Conservation (phyloP, 1,140 invertebrate species). For the Orius insidiosus region DNA sequence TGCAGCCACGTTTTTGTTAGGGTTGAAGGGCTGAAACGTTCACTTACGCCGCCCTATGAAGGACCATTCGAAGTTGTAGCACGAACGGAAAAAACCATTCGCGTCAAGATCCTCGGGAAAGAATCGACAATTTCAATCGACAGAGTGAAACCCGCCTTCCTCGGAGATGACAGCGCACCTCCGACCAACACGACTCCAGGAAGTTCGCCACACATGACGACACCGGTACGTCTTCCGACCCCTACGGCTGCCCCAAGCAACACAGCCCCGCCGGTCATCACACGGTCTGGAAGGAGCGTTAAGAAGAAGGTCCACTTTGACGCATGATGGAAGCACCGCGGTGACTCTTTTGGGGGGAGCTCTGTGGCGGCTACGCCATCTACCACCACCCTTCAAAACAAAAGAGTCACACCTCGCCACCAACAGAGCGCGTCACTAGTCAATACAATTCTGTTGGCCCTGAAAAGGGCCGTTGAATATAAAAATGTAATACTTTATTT, state of each 20-base stretch:
- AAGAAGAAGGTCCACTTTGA: conserved; percentile 1
- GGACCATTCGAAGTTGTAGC: no score
- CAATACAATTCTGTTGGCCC: no score
- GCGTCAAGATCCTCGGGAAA: conserved; percentile 14
- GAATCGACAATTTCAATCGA: background rate
- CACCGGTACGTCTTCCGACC: background rate
- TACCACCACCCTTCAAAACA: no score
- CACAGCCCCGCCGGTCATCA: background rate
- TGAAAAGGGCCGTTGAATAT: no score
- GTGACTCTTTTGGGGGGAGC: no score
- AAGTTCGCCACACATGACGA: background rate
- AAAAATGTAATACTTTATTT: no score
- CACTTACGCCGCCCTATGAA: no score
- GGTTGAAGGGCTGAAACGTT: no score
- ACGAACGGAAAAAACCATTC: background rate
- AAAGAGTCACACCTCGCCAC: no score
- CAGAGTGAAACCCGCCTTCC: background rate
- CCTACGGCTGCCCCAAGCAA: background rate
- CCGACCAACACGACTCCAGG: background rate
- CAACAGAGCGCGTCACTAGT: no score
- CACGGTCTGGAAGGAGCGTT: background rate
- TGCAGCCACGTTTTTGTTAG: no score
- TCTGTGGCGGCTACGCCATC: no score
- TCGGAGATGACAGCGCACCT: background rate
- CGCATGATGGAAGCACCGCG: background rate